Evolutionary conservation across 2,113 vertebrate genomes (phyloP).

Genomic region (Centropristis striata): DNA sequence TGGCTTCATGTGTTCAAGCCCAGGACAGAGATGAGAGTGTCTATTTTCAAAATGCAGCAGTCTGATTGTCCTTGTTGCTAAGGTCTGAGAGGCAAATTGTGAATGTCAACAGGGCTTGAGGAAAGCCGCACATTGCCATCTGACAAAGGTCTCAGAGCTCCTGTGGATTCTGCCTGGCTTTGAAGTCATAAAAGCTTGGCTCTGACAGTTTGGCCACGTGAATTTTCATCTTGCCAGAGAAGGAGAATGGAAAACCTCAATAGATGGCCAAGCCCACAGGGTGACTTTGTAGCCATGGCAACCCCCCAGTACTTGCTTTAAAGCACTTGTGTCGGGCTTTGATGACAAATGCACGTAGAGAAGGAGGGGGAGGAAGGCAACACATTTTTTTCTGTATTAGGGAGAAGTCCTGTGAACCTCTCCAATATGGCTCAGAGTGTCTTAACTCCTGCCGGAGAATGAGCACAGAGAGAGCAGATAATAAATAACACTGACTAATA

Average conservation of each 20-base stretch:
- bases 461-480: neutral
- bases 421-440: constrained; percentile 26
- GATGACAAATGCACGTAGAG: constrained; percentile 70
- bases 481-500: neutral
- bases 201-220: constrained; percentile 68
- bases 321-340: constrained; percentile 70
- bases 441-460: neutral
- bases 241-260: constrained; percentile 52
- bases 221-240: constrained; percentile 55
- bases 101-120: constrained; percentile 64
- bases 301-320: constrained; percentile 65
- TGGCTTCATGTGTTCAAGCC: constrained; percentile 20
- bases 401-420: constrained; percentile 40
- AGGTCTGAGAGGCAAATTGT: constrained; percentile 56
- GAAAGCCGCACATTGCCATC: constrained; percentile 48
- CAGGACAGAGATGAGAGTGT: constrained; percentile 14
- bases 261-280: constrained; percentile 65
- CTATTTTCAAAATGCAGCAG: constrained; percentile 37
- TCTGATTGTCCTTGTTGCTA: constrained; percentile 48
- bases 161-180: constrained; percentile 57
- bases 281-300: constrained; percentile 80
- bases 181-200: constrained; percentile 72
- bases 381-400: constrained; percentile 33
- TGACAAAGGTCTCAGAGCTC: constrained; percentile 70
- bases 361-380: constrained; percentile 34